Base-by-base conservation (phyloP, 1,140 invertebrate genomes). In the Drosophila busckii region DNA sequence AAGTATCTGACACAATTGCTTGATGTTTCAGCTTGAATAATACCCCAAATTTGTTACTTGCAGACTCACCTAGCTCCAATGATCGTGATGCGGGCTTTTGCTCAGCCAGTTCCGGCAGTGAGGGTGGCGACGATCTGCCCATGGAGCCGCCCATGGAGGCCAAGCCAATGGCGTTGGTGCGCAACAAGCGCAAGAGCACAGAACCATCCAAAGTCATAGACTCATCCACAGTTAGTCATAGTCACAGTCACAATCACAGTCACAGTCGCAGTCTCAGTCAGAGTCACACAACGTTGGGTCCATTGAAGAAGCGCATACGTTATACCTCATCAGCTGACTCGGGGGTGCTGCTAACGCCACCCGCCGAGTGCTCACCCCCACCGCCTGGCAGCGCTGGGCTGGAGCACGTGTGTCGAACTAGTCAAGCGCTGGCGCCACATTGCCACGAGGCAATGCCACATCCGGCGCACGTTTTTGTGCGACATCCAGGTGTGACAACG, bases 1-100 rank as follows among this genome's bases (percentile, higher is more conserved):
- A 45, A 53, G n/a, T n/a, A 40, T 54, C 5, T 53, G 49, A 40
- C 40, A 53, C 41, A 54, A 13, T 61, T 54, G 40, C 9, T 23
- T 19, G 28, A 23, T 5, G 29, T 20, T 8, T 17, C 20, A 20
- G 9, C 0, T 12, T 40, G 8, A 26, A 10, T 35, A 19, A 28
- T 2, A 28, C 19, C 12, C 0, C 5, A 16, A 19, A 10, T 28
- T 32, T 37, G 0, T 15, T 80, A 53, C 59, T 85, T 84, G 48
- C 49, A 88, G 87, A 86, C 70, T 85, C 75, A 34, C 85, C 80
- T 45, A 84, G 78, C 61, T 87, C 86, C 35, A 85, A 67, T 31
- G 92, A 93, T 50, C 88, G 90, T 45, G 92, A 93, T 71, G 91
- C 91, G 1, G 92, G 92, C 16, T 93, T 93, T 78, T 93, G 92